A percentile compares a stretch with the other conserved stretches of the same genome.
These are phyloP conservation scores for Pseudorhiza aurosa DNA, from an alignment of 30 jellyfish, hydroid and myxozoan species.

Conservation along the genomic window DNA sequence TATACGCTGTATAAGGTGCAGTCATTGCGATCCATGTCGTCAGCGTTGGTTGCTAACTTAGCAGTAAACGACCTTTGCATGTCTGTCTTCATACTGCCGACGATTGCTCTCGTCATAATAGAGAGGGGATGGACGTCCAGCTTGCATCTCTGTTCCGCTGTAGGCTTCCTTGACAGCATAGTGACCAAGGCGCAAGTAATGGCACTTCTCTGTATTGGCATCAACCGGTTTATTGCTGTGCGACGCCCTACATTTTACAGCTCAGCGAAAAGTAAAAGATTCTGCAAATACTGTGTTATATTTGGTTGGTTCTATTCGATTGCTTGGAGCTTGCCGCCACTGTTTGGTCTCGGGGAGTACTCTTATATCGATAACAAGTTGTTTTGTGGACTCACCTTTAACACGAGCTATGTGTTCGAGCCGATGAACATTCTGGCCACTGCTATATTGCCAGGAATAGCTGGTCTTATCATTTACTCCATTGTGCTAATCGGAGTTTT, in stretches of 20 bases:
- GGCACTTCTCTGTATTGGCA: constrained; percentile 52
- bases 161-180: constrained; percentile 26
- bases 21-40: constrained; percentile 16
- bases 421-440: constrained; percentile 1
- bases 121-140: constrained; percentile 15
- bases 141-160: constrained; percentile 13
- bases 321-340: constrained; percentile 53
- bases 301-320: constrained; percentile 33
- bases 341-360: constrained; percentile 29
- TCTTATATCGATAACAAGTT: constrained; percentile 8
- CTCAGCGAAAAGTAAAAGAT: constrained; percentile 4
- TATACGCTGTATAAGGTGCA: constrained; percentile 18
- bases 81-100: constrained; percentile 28
- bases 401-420: neutral
- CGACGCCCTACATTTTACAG: constrained; percentile 35
- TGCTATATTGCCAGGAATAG: constrained; percentile 11
- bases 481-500: constrained; percentile 29
- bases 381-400: constrained; percentile 41
- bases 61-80: constrained; percentile 25
- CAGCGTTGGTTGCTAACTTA: constrained; percentile 32
- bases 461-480: constrained; percentile 39
- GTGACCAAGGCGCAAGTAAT: constrained; percentile 54
- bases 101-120: neutral
- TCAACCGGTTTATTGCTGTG: constrained; percentile 47
- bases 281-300: constrained; percentile 1